Base-by-base conservation (phyloP, 2,113 vertebrate genomes). In the Mesitornis unicolor region DNA sequence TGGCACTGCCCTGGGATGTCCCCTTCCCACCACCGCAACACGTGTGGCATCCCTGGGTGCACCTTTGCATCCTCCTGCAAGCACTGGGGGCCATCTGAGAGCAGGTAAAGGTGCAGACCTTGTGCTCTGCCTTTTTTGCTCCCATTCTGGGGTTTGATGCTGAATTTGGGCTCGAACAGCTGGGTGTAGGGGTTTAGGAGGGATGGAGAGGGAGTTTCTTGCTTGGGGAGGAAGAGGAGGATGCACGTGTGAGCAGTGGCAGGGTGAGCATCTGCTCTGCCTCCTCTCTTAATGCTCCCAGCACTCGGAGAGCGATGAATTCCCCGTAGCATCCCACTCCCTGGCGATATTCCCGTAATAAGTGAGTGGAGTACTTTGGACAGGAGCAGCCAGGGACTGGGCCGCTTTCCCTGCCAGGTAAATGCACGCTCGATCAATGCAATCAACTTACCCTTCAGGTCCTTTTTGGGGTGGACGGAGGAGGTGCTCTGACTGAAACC, bases 361-460 rank as follows among this genome's bases (percentile, higher is more conserved):
- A 91, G 68, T 68, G 25, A 96, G 93, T 26, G 33, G 70, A 94
- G 78, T 67, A 13, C 81, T 93, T 93, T 81, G 84, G 84, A 84
- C 14, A 29, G 77, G 76, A 97, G 83, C 85, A 61, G 87, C 20
- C 22, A 75, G 69, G 82, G 93, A 82, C 71, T 4, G 78, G 91
- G 80, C 87, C n/a, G 13, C 83, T 95, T 74, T 84, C 93, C 94
- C 88, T 90, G 85, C 89, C 36, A 31, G 93, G 76, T 89, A 87
- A 91, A 88, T 40, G 75, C 83, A 61, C 9, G 56, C 47, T 14
- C 64, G 75, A 88, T 95, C 91, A 60, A 86, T 91, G 84, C 85
- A 94, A 88, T 95, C 93, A 95, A 26, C 95, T 95, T 50, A 54
- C 88, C 95, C 94, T 91, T 91, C 91, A 91, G 89, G 68, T 92